Percentiles rank a stretch among this genome's conserved stretches.
phyloP scores from a whole-genome alignment of 2,888 invertebrate genomes.

The Caenorhabditis zanzibari region DNA sequence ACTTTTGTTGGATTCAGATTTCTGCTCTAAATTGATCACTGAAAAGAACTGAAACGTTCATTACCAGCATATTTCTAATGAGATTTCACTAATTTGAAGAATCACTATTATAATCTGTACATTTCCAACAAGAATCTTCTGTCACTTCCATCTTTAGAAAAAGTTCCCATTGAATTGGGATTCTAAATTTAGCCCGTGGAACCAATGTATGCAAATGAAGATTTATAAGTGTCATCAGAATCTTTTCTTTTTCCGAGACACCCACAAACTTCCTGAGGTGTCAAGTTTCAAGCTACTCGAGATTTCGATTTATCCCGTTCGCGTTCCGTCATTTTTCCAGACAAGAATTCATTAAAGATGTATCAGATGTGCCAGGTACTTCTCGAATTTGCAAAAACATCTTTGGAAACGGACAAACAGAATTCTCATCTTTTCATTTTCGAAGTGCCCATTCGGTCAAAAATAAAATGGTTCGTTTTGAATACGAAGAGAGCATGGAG shows the following conservation, averaged over 20 bases:
- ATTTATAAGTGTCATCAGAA: conserved; percentile 1
- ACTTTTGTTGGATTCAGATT: not conserved
- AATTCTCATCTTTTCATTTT: conserved; percentile 19
- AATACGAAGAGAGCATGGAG: not conserved
- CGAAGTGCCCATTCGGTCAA: conserved; percentile 18
- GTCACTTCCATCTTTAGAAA: too few species aligned
- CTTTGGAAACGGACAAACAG: conserved; percentile 5
- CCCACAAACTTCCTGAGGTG: conserved; percentile 16
- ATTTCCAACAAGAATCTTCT: too few species aligned
- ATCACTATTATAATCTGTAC: too few species aligned
- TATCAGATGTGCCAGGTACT: conserved; percentile 34
- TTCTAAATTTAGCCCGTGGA: not conserved
- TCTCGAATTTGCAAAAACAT: conserved; percentile 31
- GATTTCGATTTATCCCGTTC: conserved; percentile 14
- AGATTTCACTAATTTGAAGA: too few species aligned
- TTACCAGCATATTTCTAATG: too few species aligned
- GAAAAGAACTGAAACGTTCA: too few species aligned
- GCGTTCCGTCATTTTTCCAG: not conserved
- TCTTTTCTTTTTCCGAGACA: not conserved
- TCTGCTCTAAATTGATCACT: too few species aligned
- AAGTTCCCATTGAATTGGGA: too few species aligned
- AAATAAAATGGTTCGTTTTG: not conserved
- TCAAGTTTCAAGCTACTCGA: conserved; percentile 2
- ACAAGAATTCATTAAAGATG: conserved; percentile 34
- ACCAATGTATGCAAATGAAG: not conserved